These are phyloP conservation scores for Drosophila suzukii DNA, from an alignment of 1,140 invertebrate species.

Conservation along the genomic window DNA sequence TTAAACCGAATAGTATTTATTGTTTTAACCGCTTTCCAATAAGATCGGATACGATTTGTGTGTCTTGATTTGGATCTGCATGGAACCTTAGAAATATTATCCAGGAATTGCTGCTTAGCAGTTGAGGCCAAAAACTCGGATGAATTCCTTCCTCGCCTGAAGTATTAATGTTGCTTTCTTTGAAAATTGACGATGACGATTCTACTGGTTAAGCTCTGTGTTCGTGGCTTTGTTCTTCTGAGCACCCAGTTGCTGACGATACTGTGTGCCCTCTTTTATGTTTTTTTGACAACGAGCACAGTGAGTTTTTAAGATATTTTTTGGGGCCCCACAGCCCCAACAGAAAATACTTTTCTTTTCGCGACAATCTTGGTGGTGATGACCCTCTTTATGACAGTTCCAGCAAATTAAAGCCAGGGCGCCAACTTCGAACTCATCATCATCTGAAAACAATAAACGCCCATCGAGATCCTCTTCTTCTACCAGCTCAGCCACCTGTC, in stretches of 20 bases:
- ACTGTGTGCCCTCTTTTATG: slow-evolving; percentile 4
- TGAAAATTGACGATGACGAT: not conserved
- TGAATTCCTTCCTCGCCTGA: not conserved
- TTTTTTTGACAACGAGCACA: slow-evolving; percentile 21
- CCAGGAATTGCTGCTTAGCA: not conserved
- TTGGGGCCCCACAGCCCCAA: not conserved
- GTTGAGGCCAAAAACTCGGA: not conserved
- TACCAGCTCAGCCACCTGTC: slow-evolving; percentile 1
- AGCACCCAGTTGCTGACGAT: slow-evolving; percentile 4
- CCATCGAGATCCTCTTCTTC: not conserved
- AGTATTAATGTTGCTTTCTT: not conserved
- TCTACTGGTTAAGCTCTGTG: not conserved
- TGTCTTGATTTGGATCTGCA: not conserved
- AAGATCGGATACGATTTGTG: not conserved
- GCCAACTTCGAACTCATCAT: not conserved
- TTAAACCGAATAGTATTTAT: not conserved
- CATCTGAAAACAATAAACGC: not conserved
- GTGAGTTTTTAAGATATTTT: slow-evolving; percentile 4
- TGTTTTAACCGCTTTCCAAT: not conserved
- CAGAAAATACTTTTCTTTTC: slow-evolving; percentile 7
- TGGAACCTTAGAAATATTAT: not conserved
- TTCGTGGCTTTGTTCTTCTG: not conserved
- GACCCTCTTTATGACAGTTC: slow-evolving; percentile 26
- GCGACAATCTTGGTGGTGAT: slow-evolving; percentile 25
- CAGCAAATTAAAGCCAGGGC: slow-evolving; percentile 12